Base-by-base conservation (phyloP, 2,888 invertebrate genomes). In the Alloplasta piceator region DNA sequence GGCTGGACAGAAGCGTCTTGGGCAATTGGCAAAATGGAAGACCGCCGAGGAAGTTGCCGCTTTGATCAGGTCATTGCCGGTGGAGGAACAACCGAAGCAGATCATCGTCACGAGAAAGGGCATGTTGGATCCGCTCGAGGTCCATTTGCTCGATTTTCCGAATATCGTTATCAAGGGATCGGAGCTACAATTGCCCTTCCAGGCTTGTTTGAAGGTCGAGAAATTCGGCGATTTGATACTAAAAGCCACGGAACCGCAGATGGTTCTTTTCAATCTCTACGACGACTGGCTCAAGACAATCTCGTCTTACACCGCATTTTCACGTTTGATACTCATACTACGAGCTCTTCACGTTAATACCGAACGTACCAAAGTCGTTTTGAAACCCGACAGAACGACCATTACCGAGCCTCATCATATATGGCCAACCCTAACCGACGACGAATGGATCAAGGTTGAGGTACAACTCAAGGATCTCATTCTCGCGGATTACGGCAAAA, bases 1-100 rank as follows among this genome's bases (percentile, higher is more conserved):
- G 99, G 99, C 99, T 0, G 99, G 99, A 52, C 99, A 99, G 93
- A 99, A 99, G 93, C 99, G 99, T 97, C 94, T 99, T 6, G 99
- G 99, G 89, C 99, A 98, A 94, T 94, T 99, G 93, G 99, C 99
- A 7, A 99, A 99, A 93, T 99, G 99, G 99, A 99, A 99, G 93
- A 99, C 99, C 0, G 99, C 99, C 67, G 99, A 99, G 94, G 99
- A 99, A 96, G 99, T 99, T 12, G 99, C 99, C 0, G 99, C 99
- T 43, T 93, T 99, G 88, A 99, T 99, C 95, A 96, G 99, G 56
- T 99, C 99, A 0, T 93, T 99, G 84, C 99, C 99, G 0, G 99
- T 99, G 4, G 99, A 99, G 93, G 99, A 99, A 93, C 99, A 99
- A 92, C 99, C 99, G 0, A 99, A 99, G 92, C 99, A 99, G 93